These are phyloP conservation scores for Macrotis lagotis DNA, from an alignment of 2,113 vertebrate species.

Conservation along the genomic window DNA sequence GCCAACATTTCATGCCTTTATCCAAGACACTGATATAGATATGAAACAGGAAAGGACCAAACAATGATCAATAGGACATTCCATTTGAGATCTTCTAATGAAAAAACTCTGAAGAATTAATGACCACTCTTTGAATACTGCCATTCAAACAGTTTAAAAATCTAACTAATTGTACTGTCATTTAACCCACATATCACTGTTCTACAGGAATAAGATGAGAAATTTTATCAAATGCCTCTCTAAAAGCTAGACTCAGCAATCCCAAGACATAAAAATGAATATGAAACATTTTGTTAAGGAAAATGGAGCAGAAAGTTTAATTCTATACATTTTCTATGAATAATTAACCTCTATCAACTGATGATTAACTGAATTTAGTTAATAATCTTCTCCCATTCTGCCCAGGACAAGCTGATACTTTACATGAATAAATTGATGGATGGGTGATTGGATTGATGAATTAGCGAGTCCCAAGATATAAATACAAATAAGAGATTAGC, in stretches of 20 bases:
- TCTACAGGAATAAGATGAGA: neutral
- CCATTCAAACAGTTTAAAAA: neutral
- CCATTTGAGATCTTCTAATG: neutral
- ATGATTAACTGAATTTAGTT: conserved; percentile 12
- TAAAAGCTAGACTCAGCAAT: neutral
- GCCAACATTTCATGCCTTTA: neutral
- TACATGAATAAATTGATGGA: neutral
- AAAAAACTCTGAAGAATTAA: neutral
- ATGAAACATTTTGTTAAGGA: neutral
- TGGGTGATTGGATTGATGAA: neutral
- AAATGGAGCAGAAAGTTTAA: neutral
- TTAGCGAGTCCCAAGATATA: neutral
- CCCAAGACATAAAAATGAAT: neutral
- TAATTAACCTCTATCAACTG: neutral
- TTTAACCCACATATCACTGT: neutral
- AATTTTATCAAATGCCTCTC: neutral
- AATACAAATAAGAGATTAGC: neutral
- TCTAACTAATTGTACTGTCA: neutral
- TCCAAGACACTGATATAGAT: neutral
- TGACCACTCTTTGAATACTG: neutral
- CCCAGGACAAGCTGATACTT: neutral
- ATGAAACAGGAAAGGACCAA: neutral
- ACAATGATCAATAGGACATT: neutral
- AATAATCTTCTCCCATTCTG: neutral
- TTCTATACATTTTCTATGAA: neutral